These are phyloP conservation scores for Spea bombifrons DNA, from an alignment of 2,113 vertebrate genomes.

Conservation along the genomic window DNA sequence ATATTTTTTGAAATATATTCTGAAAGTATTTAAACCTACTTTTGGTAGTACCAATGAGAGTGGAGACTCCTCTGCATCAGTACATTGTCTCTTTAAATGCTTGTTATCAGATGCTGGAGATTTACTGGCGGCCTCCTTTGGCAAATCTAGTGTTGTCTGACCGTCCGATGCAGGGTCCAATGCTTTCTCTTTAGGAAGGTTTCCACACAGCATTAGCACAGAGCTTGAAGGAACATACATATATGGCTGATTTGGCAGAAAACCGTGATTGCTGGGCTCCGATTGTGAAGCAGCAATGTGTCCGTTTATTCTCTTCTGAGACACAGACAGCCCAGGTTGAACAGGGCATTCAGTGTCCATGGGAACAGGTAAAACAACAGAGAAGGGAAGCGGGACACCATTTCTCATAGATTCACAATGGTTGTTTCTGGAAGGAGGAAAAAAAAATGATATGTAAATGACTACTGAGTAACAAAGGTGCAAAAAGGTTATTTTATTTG, in stretches of 20 bases:
- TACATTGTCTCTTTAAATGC: slow-evolving; percentile 55
- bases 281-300: neutral
- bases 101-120: slow-evolving; percentile 50
- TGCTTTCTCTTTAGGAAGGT: slow-evolving; percentile 50
- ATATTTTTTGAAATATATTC: no score
- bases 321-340: slow-evolving; percentile 50
- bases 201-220: slow-evolving; percentile 75
- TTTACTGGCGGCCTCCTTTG: neutral
- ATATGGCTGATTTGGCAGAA: slow-evolving; percentile 60
- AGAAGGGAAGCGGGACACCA: slow-evolving; percentile 43
- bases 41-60: slow-evolving; percentile 65
- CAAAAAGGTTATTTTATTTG: no score
- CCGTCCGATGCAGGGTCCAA: neutral
- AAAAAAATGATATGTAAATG: no score
- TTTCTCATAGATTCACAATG: slow-evolving; percentile 3
- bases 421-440: no score
- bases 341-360: slow-evolving; percentile 63
- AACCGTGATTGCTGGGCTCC: slow-evolving; percentile 52
- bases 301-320: slow-evolving; percentile 45
- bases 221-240: slow-evolving; percentile 79
- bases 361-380: slow-evolving; percentile 52
- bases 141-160: neutral
- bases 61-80: slow-evolving; percentile 50
- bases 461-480: no score
- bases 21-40: slow-evolving; percentile 54